A percentile compares a stretch with the other conserved stretches of the same genome.
phyloP scores from a whole-genome alignment of 2,797 vertebrate genomes.

The Pseudocheirus occidentalis region DNA sequence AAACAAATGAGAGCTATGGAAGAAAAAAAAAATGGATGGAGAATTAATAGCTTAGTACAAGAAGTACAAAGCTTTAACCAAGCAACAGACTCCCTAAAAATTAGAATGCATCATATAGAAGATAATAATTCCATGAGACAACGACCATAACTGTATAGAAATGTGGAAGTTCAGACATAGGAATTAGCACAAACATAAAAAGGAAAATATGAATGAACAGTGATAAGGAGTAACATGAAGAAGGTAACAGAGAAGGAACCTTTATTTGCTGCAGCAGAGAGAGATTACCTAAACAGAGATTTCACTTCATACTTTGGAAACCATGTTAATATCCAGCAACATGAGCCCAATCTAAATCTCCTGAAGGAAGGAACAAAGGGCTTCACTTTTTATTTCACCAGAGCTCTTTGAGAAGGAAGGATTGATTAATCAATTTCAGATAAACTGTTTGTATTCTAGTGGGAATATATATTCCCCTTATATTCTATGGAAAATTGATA shows the following conservation, averaged over 20 bases:
- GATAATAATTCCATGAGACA: neutral
- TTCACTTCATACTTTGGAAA: neutral
- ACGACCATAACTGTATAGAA: neutral
- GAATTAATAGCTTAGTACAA: neutral
- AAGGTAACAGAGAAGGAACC: neutral
- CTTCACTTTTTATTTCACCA: neutral
- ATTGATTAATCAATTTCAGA: neutral
- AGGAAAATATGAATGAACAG: neutral
- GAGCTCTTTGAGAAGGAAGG: neutral
- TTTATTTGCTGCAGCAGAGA: neutral
- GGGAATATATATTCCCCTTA: no score
- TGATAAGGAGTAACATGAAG: slow-evolving; percentile 85
- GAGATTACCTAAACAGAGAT: neutral
- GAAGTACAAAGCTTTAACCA: neutral
- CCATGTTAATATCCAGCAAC: neutral
- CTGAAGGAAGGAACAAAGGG: neutral
- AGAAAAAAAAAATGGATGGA: neutral
- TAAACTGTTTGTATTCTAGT: neutral
- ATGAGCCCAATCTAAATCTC: neutral
- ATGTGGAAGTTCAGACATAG: neutral
- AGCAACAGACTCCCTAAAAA: neutral
- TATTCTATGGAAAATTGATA: neutral
- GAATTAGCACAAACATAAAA: neutral
- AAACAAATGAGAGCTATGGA: neutral
- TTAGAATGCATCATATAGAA: neutral